Evolutionary conservation across 2,113 vertebrate genomes (phyloP).

Genomic region (Nerophis ophidion): DNA sequence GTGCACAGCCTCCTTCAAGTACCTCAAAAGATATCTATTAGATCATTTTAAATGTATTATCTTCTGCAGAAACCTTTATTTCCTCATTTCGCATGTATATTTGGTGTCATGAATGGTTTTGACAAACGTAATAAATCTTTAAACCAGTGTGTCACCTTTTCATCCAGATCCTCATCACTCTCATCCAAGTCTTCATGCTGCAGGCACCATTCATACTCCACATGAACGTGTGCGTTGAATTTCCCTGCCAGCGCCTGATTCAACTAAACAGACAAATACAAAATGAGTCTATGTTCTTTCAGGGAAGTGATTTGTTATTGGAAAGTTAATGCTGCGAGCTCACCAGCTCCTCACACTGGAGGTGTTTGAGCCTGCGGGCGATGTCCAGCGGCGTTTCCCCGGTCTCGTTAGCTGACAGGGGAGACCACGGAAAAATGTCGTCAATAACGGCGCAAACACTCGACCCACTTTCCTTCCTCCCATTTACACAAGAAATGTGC

Average conservation of each 20-base stretch:
- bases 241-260: slow-evolving; percentile 89
- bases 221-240: slow-evolving; percentile 94
- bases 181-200: slow-evolving; percentile 94
- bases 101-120: not conserved
- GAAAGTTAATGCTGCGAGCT: slow-evolving; percentile 42
- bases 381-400: slow-evolving; percentile 95
- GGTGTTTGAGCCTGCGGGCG: slow-evolving; percentile 86
- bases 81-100: too few relatives aligned
- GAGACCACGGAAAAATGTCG: not conserved
- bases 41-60: too few relatives aligned
- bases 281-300: not conserved
- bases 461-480: slow-evolving; percentile 25
- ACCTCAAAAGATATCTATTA: too few relatives aligned
- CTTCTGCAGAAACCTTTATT: too few relatives aligned
- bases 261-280: slow-evolving; percentile 69
- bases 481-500: slow-evolving; percentile 34
- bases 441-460: slow-evolving; percentile 27
- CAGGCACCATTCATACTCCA: slow-evolving; percentile 96
- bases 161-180: slow-evolving; percentile 94
- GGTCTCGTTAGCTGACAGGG: slow-evolving; percentile 83
- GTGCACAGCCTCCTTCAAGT: too few relatives aligned
- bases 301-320: not conserved
- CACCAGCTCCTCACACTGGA: slow-evolving; percentile 95
- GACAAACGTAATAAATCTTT: not conserved
- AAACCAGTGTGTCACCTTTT: slow-evolving; percentile 73